Conservation (phyloP, 2,113 vertebrate species). For the Pleuronectes platessa region DNA sequence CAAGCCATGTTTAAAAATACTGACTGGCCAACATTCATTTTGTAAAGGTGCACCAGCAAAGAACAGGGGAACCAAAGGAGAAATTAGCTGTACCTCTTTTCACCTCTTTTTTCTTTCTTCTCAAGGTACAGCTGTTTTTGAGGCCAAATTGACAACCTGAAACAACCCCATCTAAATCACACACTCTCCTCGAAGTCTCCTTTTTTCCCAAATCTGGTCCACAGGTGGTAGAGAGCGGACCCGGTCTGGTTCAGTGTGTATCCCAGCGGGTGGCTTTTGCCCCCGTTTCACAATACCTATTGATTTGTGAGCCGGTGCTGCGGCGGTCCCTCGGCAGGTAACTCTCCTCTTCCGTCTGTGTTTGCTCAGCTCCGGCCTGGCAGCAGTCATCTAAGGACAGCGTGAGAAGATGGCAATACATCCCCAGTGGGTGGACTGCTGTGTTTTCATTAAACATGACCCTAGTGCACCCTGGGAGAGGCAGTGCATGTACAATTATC, state of each 20-base stretch:
- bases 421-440: slow-evolving; percentile 15
- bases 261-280: slow-evolving; percentile 45
- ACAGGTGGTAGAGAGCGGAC: slow-evolving; percentile 36
- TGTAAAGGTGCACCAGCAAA: not conserved
- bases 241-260: slow-evolving; percentile 23
- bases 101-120: not conserved
- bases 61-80: not conserved
- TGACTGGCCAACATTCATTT: not conserved
- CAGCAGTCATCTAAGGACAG: slow-evolving; percentile 61
- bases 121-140: not conserved
- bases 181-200: slow-evolving; percentile 7
- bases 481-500: slow-evolving; percentile 43
- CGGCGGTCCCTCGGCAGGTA: slow-evolving; percentile 24
- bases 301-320: slow-evolving; percentile 55
- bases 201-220: slow-evolving; percentile 20
- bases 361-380: slow-evolving; percentile 37
- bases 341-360: slow-evolving; percentile 19
- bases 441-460: slow-evolving; percentile 65
- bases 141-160: not conserved
- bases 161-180: not conserved
- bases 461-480: slow-evolving; percentile 28
- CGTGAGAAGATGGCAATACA: slow-evolving; percentile 10
- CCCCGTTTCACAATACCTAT: slow-evolving; percentile 34
- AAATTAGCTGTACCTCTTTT: not conserved
- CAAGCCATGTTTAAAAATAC: no score